These are phyloP conservation scores for Diprion similis DNA, from an alignment of 1,140 invertebrate species.

Conservation along the genomic window DNA sequence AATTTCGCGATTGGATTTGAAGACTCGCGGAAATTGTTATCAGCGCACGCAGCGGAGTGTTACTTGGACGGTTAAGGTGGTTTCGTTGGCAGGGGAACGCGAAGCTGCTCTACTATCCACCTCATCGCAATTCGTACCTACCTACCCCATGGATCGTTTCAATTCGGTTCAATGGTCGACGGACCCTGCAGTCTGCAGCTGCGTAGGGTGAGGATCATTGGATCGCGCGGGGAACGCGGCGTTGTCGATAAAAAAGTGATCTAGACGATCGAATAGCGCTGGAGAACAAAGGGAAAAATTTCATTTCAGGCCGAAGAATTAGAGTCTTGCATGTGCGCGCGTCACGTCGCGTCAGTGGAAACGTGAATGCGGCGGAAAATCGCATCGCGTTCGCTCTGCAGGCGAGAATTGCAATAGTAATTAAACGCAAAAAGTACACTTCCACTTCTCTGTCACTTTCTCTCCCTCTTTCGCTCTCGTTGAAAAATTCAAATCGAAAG, in stretches of 20 bases:
- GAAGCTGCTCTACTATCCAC: too few species aligned
- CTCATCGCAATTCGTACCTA: not conserved
- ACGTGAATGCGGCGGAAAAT: not conserved
- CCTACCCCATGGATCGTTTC: not conserved
- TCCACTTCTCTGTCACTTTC: too few species aligned
- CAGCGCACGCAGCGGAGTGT: not conserved
- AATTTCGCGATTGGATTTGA: conserved; percentile 5
- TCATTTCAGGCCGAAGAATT: not conserved
- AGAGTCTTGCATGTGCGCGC: not conserved
- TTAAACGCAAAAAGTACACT: not conserved
- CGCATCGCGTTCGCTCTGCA: not conserved
- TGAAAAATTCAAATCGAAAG: too few species aligned
- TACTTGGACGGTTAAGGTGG: not conserved
- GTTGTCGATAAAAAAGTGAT: not conserved
- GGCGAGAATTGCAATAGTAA: not conserved
- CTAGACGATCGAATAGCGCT: not conserved
- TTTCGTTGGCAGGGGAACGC: not conserved
- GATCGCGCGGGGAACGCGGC: not conserved
- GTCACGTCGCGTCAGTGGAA: not conserved
- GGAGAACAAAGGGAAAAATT: conserved; percentile 1
- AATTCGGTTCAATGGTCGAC: not conserved
- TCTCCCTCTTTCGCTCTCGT: too few species aligned
- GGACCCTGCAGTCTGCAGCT: not conserved
- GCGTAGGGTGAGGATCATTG: too few species aligned
- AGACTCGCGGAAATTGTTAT: not conserved